These are phyloP conservation scores for Lampris megalopsis DNA, from an alignment of 2,113 vertebrate genomes.

Conservation along the genomic window DNA sequence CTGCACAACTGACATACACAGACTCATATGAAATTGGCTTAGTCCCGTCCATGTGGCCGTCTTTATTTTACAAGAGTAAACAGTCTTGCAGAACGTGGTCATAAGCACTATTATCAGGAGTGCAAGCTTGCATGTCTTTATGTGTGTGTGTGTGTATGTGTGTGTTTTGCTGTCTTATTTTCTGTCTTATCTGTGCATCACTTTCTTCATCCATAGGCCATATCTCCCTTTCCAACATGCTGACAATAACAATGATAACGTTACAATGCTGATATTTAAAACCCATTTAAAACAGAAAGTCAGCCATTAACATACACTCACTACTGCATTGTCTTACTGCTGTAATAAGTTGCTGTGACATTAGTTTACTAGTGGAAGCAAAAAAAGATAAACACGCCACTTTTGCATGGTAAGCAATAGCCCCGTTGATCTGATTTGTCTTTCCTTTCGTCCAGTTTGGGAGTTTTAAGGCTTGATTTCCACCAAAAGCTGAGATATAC, in stretches of 20 bases:
- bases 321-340: not conserved
- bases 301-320: not conserved
- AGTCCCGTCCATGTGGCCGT: too few species aligned
- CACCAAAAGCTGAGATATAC: not conserved
- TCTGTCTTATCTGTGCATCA: constrained; percentile 10
- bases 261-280: not conserved
- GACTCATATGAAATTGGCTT: too few species aligned
- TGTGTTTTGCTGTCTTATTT: constrained; percentile 28
- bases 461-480: not conserved
- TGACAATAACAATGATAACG: not conserved
- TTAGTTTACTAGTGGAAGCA: not conserved
- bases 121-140: not conserved
- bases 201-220: not conserved
- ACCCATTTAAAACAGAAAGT: not conserved
- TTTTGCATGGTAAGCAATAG: not conserved
- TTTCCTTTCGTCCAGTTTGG: not conserved
- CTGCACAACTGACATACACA: too few species aligned
- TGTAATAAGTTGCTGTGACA: not conserved
- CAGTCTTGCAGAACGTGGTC: not conserved
- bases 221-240: not conserved
- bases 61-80: too few species aligned
- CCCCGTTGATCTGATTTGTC: not conserved
- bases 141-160: constrained; percentile 20
- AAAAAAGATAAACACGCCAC: not conserved
- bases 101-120: not conserved